Evolutionary conservation across 2,888 invertebrate species (phyloP).

Genomic region (Augiades crinisus): DNA sequence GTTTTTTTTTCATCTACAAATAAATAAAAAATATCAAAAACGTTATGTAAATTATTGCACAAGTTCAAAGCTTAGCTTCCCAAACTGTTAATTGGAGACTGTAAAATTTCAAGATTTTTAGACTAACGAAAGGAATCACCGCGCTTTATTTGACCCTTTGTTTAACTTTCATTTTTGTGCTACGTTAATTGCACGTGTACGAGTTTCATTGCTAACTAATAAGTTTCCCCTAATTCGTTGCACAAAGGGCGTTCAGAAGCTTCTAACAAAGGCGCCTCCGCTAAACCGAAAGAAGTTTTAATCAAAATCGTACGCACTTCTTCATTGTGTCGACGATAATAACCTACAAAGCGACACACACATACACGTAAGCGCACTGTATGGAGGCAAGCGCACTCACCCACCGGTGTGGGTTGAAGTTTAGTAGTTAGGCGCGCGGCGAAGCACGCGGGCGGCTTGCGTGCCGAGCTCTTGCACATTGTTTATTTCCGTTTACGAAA

Average conservation of each 20-base stretch:
- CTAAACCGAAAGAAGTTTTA: conserved; percentile 58
- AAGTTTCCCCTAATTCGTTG: conserved; percentile 51
- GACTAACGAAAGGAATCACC: background rate
- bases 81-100: background rate
- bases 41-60: too few species aligned
- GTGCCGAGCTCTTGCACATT: conserved; percentile 53
- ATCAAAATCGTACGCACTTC: conserved; percentile 62
- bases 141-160: conserved; percentile 5
- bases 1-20: too few species aligned
- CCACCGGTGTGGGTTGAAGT: conserved; percentile 49
- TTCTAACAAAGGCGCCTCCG: conserved; percentile 52
- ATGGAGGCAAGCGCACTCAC: conserved; percentile 50
- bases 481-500: conserved; percentile 63
- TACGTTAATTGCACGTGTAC: conserved; percentile 47
- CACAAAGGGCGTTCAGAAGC: conserved; percentile 59
- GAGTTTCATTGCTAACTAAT: conserved; percentile 51
- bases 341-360: conserved; percentile 61
- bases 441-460: conserved; percentile 58
- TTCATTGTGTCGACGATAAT: conserved; percentile 65
- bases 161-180: conserved; percentile 19
- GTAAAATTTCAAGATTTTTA: too few species aligned
- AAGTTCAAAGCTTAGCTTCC: background rate
- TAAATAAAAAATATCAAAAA: too few species aligned
- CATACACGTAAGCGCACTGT: conserved; percentile 46
- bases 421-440: conserved; percentile 53